A percentile compares a stretch with the other conserved stretches of the same genome.
These are phyloP conservation scores for Chloroceryle amazona DNA, from an alignment of 2,797 vertebrate genomes.

Conservation along the genomic window DNA sequence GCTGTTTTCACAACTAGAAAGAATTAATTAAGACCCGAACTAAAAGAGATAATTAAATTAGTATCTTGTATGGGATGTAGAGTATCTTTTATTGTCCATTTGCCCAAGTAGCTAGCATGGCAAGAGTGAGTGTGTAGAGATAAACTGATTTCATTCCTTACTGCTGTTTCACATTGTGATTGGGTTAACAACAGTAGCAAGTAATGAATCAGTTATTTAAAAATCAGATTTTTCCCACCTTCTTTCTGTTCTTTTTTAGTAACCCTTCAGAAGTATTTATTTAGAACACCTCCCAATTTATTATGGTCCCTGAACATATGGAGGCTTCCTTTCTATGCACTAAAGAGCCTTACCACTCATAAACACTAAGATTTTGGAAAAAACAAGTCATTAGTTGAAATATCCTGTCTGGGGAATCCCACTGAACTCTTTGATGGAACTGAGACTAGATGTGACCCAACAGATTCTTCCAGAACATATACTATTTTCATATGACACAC, in stretches of 20 bases:
- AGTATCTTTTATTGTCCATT: background rate
- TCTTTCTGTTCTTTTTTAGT: background rate
- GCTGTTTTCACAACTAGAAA: background rate
- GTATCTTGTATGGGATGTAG: accelerated
- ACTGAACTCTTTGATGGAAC: background rate
- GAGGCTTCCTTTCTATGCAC: accelerated
- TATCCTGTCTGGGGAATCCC: background rate
- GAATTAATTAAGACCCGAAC: background rate
- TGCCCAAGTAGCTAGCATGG: accelerated
- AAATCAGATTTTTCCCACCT: background rate
- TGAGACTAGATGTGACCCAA: background rate
- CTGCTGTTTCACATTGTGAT: background rate
- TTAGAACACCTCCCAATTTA: background rate
- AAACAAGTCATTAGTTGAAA: background rate
- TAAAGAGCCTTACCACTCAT: background rate
- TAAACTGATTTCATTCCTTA: background rate
- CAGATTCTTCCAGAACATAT: background rate
- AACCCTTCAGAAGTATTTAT: background rate
- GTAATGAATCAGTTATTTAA: background rate
- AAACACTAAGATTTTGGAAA: background rate
- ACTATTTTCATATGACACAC: background rate
- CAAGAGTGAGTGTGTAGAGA: background rate
- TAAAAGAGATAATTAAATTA: background rate
- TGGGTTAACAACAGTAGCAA: background rate
- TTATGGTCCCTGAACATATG: background rate